A percentile compares a stretch with the other conserved stretches of the same genome.
These are phyloP conservation scores for Poeciliopsis turneri DNA, from an alignment of 2,797 vertebrate genomes.

Conservation along the genomic window DNA sequence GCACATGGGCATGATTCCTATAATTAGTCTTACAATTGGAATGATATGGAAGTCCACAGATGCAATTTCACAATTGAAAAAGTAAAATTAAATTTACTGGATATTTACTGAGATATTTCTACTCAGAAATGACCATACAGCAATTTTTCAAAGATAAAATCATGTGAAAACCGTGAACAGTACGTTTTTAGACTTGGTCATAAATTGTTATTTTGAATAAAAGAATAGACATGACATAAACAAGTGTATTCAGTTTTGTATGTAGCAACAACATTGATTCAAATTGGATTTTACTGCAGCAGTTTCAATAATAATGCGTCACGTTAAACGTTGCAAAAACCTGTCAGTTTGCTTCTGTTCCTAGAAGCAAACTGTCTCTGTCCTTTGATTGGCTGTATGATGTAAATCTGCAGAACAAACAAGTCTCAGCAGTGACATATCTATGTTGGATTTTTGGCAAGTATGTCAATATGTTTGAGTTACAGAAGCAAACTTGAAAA, in stretches of 20 bases:
- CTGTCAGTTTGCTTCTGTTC: background rate
- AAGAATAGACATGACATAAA: background rate
- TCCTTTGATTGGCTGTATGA: background rate
- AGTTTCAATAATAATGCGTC: background rate
- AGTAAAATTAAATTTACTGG: background rate
- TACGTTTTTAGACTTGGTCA: background rate
- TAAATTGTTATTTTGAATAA: background rate
- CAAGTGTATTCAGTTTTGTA: background rate
- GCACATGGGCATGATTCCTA: background rate
- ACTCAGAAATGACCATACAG: background rate
- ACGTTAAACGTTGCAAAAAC: background rate
- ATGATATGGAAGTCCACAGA: background rate
- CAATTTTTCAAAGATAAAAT: background rate
- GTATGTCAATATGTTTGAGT: background rate
- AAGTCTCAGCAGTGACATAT: background rate
- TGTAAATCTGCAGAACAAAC: background rate
- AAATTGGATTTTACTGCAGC: background rate
- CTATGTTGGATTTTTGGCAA: background rate
- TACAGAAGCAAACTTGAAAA: background rate
- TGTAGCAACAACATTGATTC: background rate
- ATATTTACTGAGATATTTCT: background rate
- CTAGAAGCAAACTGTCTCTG: background rate
- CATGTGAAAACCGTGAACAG: background rate
- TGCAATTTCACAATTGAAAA: background rate
- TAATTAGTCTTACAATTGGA: background rate